These are phyloP conservation scores for Tetrax tetrax DNA, from an alignment of 2,113 vertebrate species.

Conservation along the genomic window DNA sequence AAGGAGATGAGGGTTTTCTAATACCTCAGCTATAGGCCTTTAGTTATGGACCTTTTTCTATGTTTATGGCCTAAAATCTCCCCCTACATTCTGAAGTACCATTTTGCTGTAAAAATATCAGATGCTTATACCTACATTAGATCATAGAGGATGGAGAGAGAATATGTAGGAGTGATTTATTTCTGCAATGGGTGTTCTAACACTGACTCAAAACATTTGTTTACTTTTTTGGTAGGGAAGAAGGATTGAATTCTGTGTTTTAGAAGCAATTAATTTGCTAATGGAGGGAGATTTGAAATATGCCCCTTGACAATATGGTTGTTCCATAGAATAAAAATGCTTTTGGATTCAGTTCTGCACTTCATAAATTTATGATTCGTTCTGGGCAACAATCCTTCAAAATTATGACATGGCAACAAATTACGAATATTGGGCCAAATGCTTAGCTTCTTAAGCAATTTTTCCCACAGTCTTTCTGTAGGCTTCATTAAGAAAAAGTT, in stretches of 20 bases:
- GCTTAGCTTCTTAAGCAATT: background rate
- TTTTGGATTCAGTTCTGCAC: background rate
- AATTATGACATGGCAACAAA: background rate
- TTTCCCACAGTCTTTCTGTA: background rate
- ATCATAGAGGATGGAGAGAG: background rate
- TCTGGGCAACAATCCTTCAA: background rate
- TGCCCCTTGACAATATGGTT: background rate
- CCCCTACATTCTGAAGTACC: background rate
- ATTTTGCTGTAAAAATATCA: background rate
- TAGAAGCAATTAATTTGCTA: background rate
- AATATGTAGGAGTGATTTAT: background rate
- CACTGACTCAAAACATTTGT: background rate
- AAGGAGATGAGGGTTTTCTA: background rate
- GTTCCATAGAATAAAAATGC: background rate
- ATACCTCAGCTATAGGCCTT: background rate
- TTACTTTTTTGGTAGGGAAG: background rate
- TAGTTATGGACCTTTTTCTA: background rate
- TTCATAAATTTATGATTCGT: background rate
- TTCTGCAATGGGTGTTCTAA: background rate
- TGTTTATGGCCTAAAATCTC: background rate
- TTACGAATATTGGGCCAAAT: background rate
- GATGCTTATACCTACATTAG: background rate
- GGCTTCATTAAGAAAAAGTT: background rate
- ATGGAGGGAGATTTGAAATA: background rate
- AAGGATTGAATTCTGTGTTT: background rate